phyloP scores from a whole-genome alignment of 64 coral and sea anemone genomes.

The Cladopsammia gracilis region DNA sequence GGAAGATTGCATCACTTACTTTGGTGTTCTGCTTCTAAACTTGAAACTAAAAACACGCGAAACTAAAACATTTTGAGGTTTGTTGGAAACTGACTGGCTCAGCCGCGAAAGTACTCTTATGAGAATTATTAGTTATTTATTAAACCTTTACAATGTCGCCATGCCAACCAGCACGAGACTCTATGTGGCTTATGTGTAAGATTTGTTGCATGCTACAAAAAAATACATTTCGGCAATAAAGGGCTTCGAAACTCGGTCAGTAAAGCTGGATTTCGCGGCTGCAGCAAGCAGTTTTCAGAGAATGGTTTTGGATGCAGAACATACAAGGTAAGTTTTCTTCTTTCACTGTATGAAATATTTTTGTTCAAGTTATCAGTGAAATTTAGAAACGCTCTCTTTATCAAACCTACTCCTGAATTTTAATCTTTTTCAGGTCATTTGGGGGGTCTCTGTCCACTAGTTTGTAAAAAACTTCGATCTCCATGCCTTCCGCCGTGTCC shows the following conservation, averaged over 20 bases:
- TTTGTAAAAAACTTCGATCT: neutral
- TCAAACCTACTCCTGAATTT: no score
- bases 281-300: conserved; percentile 50
- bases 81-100: conserved; percentile 38
- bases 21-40: neutral
- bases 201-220: neutral
- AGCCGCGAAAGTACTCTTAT: conserved; percentile 19
- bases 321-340: neutral
- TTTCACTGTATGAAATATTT: neutral
- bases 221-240: neutral
- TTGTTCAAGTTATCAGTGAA: neutral
- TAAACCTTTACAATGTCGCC: conserved; percentile 8
- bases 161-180: conserved; percentile 38
- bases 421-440: neutral
- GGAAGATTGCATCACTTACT: conserved; percentile 8
- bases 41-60: no score
- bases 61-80: neutral
- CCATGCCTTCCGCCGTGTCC: conserved; percentile 19
- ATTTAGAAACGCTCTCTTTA: no score
- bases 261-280: conserved; percentile 50
- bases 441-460: neutral
- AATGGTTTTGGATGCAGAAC: neutral
- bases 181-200: neutral
- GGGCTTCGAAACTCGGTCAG: neutral
- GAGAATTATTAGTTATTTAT: neutral